Percentiles rank a stretch among this genome's conserved stretches.
Conservation (phyloP, 2,113 vertebrate species). For the Crotalus viridis region DNA sequence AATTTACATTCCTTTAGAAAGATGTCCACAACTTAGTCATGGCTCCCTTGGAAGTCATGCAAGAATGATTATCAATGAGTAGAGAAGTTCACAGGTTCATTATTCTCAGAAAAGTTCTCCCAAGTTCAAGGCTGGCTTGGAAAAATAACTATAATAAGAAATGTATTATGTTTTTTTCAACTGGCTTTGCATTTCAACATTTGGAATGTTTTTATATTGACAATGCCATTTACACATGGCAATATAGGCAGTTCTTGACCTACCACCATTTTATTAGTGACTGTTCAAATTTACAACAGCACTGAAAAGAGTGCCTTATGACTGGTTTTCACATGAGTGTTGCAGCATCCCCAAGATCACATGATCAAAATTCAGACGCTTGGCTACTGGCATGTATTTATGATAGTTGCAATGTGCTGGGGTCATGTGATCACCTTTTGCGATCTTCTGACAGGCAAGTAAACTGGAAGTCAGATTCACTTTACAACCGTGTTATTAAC, state of each 20-base stretch:
- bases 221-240: not conserved
- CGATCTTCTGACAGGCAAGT: not conserved
- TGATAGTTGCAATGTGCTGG: not conserved
- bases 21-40: not conserved
- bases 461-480: not conserved
- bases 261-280: not conserved
- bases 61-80: not conserved
- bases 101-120: not conserved
- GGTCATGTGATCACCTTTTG: not conserved
- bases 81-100: not conserved
- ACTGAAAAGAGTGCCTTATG: not conserved
- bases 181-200: not conserved
- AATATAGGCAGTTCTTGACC: not conserved
- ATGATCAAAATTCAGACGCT: not conserved
- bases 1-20: not conserved
- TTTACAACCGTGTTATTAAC: not conserved
- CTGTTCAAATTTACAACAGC: not conserved
- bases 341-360: not conserved
- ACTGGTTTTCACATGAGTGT: not conserved
- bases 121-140: conserved; percentile 23
- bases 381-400: not conserved
- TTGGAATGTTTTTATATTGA: not conserved
- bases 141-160: conserved; percentile 16
- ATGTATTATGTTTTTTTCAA: not conserved
- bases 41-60: not conserved